Evolutionary conservation across 2,888 invertebrate species (phyloP).

Genomic region (Salpingus planirostris): DNA sequence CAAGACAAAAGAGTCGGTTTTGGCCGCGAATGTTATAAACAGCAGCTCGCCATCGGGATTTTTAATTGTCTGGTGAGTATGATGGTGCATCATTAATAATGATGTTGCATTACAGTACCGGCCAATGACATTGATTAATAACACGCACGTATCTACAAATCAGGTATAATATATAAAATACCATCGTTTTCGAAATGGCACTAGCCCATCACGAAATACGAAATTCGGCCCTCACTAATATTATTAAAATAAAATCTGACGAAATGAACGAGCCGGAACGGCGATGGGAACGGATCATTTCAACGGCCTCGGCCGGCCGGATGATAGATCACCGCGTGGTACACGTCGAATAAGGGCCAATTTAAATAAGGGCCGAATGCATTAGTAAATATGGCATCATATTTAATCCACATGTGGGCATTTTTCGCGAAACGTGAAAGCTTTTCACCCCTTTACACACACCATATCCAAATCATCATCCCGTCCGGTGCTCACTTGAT

Average conservation of each 20-base stretch:
- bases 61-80: constrained; percentile 8
- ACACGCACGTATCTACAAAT: constrained; percentile 23
- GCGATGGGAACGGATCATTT: too few relatives aligned
- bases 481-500: too few relatives aligned
- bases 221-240: constrained; percentile 11
- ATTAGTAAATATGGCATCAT: too few relatives aligned
- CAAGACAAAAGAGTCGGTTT: too few relatives aligned
- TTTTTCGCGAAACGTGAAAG: too few relatives aligned
- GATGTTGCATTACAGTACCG: constrained; percentile 29
- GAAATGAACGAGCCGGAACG: too few relatives aligned
- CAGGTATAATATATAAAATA: constrained; percentile 24
- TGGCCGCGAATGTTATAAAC: constrained; percentile 2
- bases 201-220: constrained; percentile 6
- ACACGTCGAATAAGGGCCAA: too few relatives aligned
- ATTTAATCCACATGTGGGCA: too few relatives aligned
- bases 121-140: constrained; percentile 32
- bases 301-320: too few relatives aligned
- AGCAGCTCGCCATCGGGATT: constrained; percentile 5
- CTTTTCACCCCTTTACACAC: too few relatives aligned
- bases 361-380: constrained; percentile 9
- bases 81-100: constrained; percentile 26
- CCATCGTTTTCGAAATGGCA: constrained; percentile 17
- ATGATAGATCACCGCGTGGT: constrained; percentile 10
- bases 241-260: too few relatives aligned
- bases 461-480: too few relatives aligned